Evolutionary conservation across 2,888 invertebrate species (phyloP), one percentile per base, ranked within the genome.

Genomic region (Kryphioiulus occultus): DNA sequence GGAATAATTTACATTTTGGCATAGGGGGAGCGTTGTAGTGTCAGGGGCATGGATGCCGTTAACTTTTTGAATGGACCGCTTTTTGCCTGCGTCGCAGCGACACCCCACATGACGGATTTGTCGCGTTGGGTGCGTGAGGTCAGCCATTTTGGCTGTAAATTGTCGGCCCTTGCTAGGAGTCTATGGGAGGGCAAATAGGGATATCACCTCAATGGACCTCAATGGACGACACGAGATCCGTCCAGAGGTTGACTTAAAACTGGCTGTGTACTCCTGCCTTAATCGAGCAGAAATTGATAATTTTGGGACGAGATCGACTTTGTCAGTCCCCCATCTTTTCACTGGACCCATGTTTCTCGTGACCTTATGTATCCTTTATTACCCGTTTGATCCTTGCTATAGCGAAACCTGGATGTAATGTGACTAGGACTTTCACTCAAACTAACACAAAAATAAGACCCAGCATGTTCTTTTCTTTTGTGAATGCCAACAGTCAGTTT

Each of bases 1-100:
- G 53, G 68, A 68, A 68, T 68, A 68, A 68, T 68, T 68, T 68
- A 68, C 68, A 68, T 68, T 68, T 68, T 68, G 22, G 68, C 68
- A 68, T 68, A 68, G n/a, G 22, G 68, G 68, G 68, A 68, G 68
- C 68, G 68, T 68, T 22, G 68, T 68, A 68, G 22, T 68, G 68
- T 68, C 68, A 19, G 53, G 53, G 53, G 53, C 53, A 35, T 35
- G n/a, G 17, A 47, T 53, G 53, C 19, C 53, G 26, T 68, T 68
- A n/a, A 68, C 26, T 68, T 22, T n/a, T 68, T 68, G 68, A 68
- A 68, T 68, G 68, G 68, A 68, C 5, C 68, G 68, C 22, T 26
- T 68, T 68, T 68, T 68, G 2, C 53, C 53, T 9, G 47, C 47
- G 47, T 47, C 47, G 47, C 47, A 47, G 47, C n/a, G 53, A n/a